Conservation (phyloP, 2,797 vertebrate genomes). For the Acipenser ruthenus region DNA sequence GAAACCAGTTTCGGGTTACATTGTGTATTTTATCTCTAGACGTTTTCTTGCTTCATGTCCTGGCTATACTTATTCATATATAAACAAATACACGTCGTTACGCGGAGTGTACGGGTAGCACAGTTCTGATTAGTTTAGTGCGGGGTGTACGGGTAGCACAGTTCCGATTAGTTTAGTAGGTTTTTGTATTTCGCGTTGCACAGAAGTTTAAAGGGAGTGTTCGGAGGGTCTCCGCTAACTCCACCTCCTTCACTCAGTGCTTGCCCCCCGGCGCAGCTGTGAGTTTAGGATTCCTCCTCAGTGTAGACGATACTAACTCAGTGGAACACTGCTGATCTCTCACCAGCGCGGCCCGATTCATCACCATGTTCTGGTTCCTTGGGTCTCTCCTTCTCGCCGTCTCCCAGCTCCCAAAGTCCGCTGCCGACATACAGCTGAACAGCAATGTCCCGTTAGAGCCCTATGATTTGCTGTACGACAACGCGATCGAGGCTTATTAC, state of each 20-base stretch:
- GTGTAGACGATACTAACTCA: constrained; percentile 10
- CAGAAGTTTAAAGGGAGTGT: constrained; percentile 1
- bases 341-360: constrained; percentile 16
- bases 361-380: constrained; percentile 41
- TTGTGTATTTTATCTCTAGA: too few species aligned
- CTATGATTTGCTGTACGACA: constrained; percentile 74
- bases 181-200: too few species aligned
- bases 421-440: constrained; percentile 16
- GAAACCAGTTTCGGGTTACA: too few species aligned
- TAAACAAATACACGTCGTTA: too few species aligned
- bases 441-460: constrained; percentile 43
- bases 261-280: constrained; percentile 9
- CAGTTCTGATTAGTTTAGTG: too few species aligned
- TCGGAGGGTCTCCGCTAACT: constrained; percentile 18
- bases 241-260: constrained; percentile 34
- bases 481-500: constrained; percentile 78
- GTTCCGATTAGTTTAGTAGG: too few species aligned
- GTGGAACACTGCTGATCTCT: neutral
- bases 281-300: constrained; percentile 10
- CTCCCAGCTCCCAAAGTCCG: constrained; percentile 11
- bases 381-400: constrained; percentile 7
- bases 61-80: too few species aligned
- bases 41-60: too few species aligned
- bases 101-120: too few species aligned
- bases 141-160: too few species aligned